These are phyloP conservation scores for Xanthorhoe spadicearia DNA, from an alignment of 2,888 invertebrate genomes.

Conservation along the genomic window DNA sequence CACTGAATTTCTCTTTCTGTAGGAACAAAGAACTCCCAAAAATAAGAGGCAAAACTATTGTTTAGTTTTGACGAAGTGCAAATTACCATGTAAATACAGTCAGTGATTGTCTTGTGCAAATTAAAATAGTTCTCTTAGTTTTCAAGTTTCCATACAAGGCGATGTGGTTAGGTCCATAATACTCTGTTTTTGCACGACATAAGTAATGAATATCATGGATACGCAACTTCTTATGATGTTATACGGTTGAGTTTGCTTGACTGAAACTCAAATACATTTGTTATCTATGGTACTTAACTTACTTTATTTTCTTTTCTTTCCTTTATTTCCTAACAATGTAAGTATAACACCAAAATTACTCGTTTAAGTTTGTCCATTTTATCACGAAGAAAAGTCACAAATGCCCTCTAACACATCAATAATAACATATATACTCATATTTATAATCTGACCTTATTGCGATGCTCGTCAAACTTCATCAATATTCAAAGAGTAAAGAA, in stretches of 20 bases:
- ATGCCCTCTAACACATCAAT: too few relatives aligned
- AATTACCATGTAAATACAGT: constrained; percentile 33
- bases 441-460: background rate
- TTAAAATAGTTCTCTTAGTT: constrained; percentile 38
- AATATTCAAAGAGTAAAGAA: background rate
- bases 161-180: constrained; percentile 54
- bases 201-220: constrained; percentile 10
- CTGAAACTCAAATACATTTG: too few relatives aligned
- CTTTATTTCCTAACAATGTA: too few relatives aligned
- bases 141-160: constrained; percentile 65
- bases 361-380: too few relatives aligned
- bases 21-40: constrained; percentile 23
- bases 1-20: constrained; percentile 25
- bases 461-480: background rate
- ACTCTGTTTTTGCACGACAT: constrained; percentile 8
- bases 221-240: constrained; percentile 5
- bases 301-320: too few relatives aligned
- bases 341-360: too few relatives aligned
- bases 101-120: constrained; percentile 32
- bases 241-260: background rate
- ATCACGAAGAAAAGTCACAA: too few relatives aligned
- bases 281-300: too few relatives aligned
- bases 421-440: background rate
- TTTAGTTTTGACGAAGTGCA: constrained; percentile 19
- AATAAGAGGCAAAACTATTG: constrained; percentile 21